Conservation (phyloP, 2,888 invertebrate genomes). For the Cataglyphis altisquamis region DNA sequence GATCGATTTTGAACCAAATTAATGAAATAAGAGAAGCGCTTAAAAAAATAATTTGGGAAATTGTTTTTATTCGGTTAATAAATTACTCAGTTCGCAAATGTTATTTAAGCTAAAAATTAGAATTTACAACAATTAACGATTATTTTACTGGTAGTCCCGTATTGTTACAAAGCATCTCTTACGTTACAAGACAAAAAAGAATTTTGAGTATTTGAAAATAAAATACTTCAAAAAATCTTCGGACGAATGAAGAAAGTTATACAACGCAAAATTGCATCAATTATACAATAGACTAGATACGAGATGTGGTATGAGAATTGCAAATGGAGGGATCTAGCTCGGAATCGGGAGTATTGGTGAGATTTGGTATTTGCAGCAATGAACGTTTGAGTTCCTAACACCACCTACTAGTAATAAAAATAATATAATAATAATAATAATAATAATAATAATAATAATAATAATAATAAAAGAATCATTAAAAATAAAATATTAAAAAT, state of each 20-base stretch:
- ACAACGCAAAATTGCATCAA: not conserved
- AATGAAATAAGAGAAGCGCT: constrained; percentile 7
- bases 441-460: not conserved
- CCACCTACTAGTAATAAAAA: not conserved
- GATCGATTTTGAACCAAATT: not conserved
- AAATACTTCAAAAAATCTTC: too few relatives aligned
- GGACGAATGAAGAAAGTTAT: too few relatives aligned
- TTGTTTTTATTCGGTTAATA: constrained; percentile 14
- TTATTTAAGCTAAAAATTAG: not conserved
- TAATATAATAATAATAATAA: not conserved
- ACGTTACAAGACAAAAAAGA: too few relatives aligned
- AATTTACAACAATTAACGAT: not conserved
- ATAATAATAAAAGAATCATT: too few relatives aligned
- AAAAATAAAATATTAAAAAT: too few relatives aligned
- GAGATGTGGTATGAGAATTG: too few relatives aligned
- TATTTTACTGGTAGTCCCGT: not conserved
- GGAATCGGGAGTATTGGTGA: not conserved
- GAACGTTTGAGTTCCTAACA: not conserved
- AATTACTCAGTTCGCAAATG: not conserved
- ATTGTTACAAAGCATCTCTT: not conserved
- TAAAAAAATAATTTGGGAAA: constrained; percentile 10
- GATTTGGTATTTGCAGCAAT: not conserved
- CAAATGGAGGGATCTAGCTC: too few relatives aligned
- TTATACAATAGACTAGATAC: not conserved
- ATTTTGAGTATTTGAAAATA: too few relatives aligned